phyloP scores from a whole-genome alignment of 1,140 invertebrate genomes.

The Drosophila ficusphila region DNA sequence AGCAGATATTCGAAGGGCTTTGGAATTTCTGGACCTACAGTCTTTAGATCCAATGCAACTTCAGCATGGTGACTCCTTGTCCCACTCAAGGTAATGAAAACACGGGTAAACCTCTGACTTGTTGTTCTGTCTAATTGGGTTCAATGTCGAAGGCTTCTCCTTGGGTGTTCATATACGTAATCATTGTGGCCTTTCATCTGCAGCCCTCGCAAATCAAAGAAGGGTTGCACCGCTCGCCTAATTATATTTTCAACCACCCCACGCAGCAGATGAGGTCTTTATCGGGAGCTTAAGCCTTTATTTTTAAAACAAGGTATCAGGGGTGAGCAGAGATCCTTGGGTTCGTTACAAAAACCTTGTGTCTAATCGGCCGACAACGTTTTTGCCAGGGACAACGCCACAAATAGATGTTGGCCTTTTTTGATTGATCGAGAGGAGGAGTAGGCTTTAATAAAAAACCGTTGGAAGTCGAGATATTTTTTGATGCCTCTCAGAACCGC shows the following conservation, averaged over 20 bases:
- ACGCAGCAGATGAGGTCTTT: conserved; percentile 24
- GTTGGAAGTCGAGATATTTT: too few relatives aligned
- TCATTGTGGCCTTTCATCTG: conserved; percentile 27
- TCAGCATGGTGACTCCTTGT: not conserved
- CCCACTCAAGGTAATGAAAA: not conserved
- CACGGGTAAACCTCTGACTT: conserved; percentile 16
- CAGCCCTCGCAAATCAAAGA: not conserved
- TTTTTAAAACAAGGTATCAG: conserved; percentile 29
- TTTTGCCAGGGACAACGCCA: conserved; percentile 1
- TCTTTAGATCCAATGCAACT: too few relatives aligned
- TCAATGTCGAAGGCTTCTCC: conserved; percentile 11
- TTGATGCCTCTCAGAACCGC: too few relatives aligned
- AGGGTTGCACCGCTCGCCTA: conserved; percentile 29
- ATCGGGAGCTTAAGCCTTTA: conserved; percentile 19
- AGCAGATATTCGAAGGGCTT: not conserved
- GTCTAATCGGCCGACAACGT: conserved; percentile 43
- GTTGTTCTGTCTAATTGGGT: conserved; percentile 23
- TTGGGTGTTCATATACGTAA: conserved; percentile 12
- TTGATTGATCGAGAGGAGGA: not conserved
- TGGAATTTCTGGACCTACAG: too few relatives aligned
- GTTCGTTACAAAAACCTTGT: conserved; percentile 31
- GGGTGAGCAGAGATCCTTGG: conserved; percentile 23
- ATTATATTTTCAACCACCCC: conserved; percentile 28
- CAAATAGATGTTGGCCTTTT: conserved; percentile 24
- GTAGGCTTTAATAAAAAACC: conserved; percentile 10